Conservation (phyloP, 2,113 vertebrate species). For the Phoxinus phoxinus region DNA sequence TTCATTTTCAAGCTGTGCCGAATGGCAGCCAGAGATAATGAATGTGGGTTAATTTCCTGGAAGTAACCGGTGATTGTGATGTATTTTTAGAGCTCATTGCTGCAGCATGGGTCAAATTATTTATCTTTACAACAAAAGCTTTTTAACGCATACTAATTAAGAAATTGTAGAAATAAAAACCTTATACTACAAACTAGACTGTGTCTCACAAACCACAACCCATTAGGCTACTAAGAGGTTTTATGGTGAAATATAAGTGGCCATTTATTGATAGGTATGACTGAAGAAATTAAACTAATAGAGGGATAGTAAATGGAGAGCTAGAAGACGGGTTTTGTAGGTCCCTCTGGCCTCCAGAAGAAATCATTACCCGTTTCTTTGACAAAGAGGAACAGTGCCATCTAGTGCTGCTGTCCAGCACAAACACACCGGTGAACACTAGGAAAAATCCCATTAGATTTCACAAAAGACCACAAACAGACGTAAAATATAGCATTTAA, state of each 20-base stretch:
- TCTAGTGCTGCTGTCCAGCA: constrained; percentile 63
- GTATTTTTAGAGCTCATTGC: constrained; percentile 7
- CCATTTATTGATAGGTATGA: constrained; percentile 13
- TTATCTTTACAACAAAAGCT: neutral
- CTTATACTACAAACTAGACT: neutral
- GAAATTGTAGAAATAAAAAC: neutral
- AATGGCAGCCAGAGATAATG: constrained; percentile 30
- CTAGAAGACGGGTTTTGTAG: neutral
- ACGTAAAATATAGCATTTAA: neutral
- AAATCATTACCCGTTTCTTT: constrained; percentile 42
- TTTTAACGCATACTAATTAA: neutral
- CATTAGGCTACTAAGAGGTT: neutral
- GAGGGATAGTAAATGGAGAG: constrained; percentile 1
- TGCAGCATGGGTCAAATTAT: constrained; percentile 23
- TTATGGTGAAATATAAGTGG: neutral
- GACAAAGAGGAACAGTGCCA: constrained; percentile 76
- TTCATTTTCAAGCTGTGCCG: constrained; percentile 27
- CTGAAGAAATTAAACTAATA: constrained; percentile 8
- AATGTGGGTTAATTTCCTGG: constrained; percentile 22
- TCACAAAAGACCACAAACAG: neutral
- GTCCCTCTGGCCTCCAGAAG: neutral
- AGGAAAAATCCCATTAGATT: neutral
- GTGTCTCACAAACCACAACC: neutral
- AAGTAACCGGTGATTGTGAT: constrained; percentile 27
- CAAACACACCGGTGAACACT: neutral